Evolutionary conservation across 2,113 vertebrate species (phyloP), one percentile per base, ranked within the genome.

Genomic region (Pelobates fuscus): DNA sequence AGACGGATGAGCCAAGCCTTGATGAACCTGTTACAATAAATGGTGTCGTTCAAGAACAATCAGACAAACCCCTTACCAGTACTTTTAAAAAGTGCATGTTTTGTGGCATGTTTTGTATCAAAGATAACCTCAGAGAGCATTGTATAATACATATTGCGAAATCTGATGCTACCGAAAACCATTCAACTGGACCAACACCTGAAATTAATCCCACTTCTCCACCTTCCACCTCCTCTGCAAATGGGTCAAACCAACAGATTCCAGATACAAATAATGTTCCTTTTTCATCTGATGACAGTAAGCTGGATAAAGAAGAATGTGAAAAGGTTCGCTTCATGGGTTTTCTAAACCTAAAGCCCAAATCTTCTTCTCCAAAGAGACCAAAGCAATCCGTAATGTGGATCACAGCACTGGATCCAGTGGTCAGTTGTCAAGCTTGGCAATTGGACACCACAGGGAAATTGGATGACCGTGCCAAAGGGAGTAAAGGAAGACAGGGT

Each of bases 351-450:
- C 84, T 98, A 6, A 82, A 61, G 23, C 92, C 93, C 18, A 30
- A 27, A 0, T 79, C 68, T 2, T 17, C 78, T 79, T 77, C n/a
- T 68, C 71, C 0, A 6, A 78, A 41, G 74, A 86, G 74, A 70
- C 77, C 84, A 0, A 82, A 81, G 68, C 89, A 88, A 18, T 80
- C 89, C 0, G 85, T 84, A 0, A 92, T 88, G 54, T 95, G 93
- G 91, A 94, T 99, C 23, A 83, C 93, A 2, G 94, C 97, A 78
- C 81, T 99, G 0, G 95, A 99, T 77, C 95, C 97, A 0, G 95
- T 97, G 81, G 98, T 87, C 82, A 98, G 96, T 0, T 99, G 96
- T 52, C 96, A 98, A 85, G 94, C 97, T 0, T 99, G 97, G 97
- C 96, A 99, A 77, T 86, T 99, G 65, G 96, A 95, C 27, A 99